Evolutionary conservation across 2,113 vertebrate genomes (phyloP), one percentile per base, ranked within the genome.

Genomic region (Rattus norvegicus): DNA sequence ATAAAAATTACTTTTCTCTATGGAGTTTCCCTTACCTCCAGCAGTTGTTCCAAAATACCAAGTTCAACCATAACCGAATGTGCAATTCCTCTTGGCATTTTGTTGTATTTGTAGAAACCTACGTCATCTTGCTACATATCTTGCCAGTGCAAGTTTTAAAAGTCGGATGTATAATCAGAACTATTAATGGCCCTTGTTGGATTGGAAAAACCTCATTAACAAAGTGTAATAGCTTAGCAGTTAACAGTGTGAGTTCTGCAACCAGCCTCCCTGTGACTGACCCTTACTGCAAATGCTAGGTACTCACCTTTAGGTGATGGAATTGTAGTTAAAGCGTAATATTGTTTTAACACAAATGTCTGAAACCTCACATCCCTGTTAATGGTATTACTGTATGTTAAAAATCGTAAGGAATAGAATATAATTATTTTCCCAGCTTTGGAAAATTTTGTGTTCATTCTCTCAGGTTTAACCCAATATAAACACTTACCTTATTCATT

Each of bases 401-500:
- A 1, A 33, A 69, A 61, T 97, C 14, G 91, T 90, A 85, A 88
- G 91, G 54, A 91, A 20, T 85, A 14, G 10, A 81, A 95, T 80
- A 16, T 52, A 89, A 93, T 91, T 92, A 56, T 63, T 93, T 61
- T 90, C n/a, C 14, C 7, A 85, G 9, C 14, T 95, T n/a, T 95
- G 43, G 39, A 70, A 94, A 80, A 22, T 75, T 90, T 0, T 91
- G 8, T 92, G 59, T 94, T 86, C 75, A 8, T 90, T 92, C 49
- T 93, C 24, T 94, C 94, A 30, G 26, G 52, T 69, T 89, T 81
- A 90, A 92, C 52, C 17, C 83, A 2, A 81, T 56, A 36, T 83
- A 93, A 97, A 75, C 92, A 39, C n/a, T 12, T 91, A n/a, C 95
- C 98, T 95, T 96, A 92, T 28, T 98, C 52, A 94, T 98, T 97